phyloP scores from a whole-genome alignment of 2,888 invertebrate species.

The Aphodius granarius region DNA sequence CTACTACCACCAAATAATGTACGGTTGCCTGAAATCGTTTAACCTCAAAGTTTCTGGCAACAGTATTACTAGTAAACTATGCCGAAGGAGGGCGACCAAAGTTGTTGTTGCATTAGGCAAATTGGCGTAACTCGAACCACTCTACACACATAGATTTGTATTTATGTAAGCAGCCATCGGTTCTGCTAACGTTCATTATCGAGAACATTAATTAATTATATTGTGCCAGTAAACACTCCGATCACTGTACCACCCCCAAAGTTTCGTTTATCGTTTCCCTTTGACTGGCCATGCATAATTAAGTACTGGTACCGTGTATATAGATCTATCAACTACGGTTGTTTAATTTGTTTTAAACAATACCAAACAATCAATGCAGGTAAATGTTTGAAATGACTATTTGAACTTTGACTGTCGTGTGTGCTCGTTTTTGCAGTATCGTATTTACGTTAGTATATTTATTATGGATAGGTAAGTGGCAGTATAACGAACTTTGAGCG shows the following conservation, averaged over 20 bases:
- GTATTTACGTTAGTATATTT: too few relatives aligned
- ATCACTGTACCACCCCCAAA: background rate
- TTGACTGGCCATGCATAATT: background rate
- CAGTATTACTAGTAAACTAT: background rate
- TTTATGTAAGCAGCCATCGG: background rate
- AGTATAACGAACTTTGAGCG: too few relatives aligned
- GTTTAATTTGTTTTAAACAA: background rate
- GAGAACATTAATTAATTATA: background rate
- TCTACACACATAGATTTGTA: background rate
- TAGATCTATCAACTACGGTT: background rate
- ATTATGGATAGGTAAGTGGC: too few relatives aligned
- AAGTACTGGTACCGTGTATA: background rate
- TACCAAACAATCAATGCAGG: background rate
- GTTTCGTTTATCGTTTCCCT: background rate
- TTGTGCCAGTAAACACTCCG: background rate
- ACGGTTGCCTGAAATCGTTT: background rate
- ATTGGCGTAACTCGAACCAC: background rate
- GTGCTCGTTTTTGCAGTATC: too few relatives aligned
- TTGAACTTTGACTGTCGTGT: too few relatives aligned
- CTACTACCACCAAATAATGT: background rate
- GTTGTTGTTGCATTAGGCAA: background rate
- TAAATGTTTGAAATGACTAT: background rate
- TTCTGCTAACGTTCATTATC: background rate
- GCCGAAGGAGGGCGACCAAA: background rate
- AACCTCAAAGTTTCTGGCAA: background rate